Conservation (phyloP, 1,140 invertebrate species). For the Drosophila nigrodunni region DNA sequence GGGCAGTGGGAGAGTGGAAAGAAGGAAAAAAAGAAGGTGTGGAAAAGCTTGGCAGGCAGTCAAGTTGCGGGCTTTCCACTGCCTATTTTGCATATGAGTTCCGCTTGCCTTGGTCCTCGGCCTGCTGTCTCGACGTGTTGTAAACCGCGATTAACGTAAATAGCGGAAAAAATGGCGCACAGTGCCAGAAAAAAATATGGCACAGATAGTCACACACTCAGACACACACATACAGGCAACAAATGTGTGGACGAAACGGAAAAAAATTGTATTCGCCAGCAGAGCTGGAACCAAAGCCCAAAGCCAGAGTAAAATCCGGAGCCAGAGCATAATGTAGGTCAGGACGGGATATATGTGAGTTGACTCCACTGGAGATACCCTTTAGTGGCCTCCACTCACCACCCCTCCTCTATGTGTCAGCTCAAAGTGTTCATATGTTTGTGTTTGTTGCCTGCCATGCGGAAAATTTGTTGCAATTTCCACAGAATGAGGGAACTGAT, state of each 20-base stretch:
- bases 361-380: constrained; percentile 37
- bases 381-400: background rate
- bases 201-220: constrained; percentile 30
- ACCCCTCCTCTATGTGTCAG: background rate
- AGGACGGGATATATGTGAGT: constrained; percentile 46
- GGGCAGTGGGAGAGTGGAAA: background rate
- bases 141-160: constrained; percentile 77
- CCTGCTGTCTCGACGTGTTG: constrained; percentile 51
- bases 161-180: constrained; percentile 56
- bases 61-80: constrained; percentile 17
- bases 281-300: constrained; percentile 12
- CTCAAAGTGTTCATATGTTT: constrained; percentile 48
- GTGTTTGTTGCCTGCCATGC: constrained; percentile 37
- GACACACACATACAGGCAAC: constrained; percentile 2
- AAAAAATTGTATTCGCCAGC: constrained; percentile 30
- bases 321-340: constrained; percentile 64
- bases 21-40: background rate
- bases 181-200: constrained; percentile 41
- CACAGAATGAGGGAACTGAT: constrained; percentile 32
- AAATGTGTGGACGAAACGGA: constrained; percentile 22
- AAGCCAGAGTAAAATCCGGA: constrained; percentile 10
- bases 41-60: constrained; percentile 33
- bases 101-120: constrained; percentile 30
- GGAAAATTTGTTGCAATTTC: constrained; percentile 57
- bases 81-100: constrained; percentile 58